Base-by-base conservation (phyloP, 2,888 invertebrate genomes). In the Elysia crispata region DNA sequence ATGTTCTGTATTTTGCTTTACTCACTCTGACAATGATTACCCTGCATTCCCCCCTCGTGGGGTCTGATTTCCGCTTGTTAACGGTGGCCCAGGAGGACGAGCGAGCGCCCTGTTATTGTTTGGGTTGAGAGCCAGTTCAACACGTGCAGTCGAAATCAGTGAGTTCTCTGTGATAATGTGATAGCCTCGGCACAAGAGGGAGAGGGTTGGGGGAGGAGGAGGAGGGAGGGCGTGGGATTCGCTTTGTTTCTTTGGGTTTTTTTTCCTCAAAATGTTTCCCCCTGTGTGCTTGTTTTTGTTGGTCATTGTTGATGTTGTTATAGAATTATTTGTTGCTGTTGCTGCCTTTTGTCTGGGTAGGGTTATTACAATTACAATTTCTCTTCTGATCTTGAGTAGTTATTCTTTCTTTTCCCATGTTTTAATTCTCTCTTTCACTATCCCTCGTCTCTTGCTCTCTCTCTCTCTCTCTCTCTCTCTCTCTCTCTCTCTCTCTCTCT, bases 381-480 rank as follows among this genome's bases (percentile, higher is more conserved):
- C 66, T 66, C 20, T 66, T 41, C 30, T 54, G 49, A 20, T 54
- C 28, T 69, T 30, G 20, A 28, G 3, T 54, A 23, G 11, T 33
- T n/a, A n/a, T 15, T 50, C 20, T 30, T 5, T 30, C 30, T n/a
- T 54, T n/a, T 49, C 23, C n/a, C 66, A 23, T 76, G 13, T 49
- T 20, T 23, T 25, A 6, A 20, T 49, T 3, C 30, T 28, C 6
- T 23, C 3, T 67, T 28, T 13, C 50, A 1, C 49, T 67, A 23
- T 23, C 54, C n/a, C 28, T 62, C 18, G 20, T 64, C 28, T 49
- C 13, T n/a, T 49, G 25, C 28, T 66, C 76, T 66, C 15, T 76
- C 66, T 33, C n/a, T 76, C 50, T 66, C 25, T 54, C 66, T 77
- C 8, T 77, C 28, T 50, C 15, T 33, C n/a, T 76, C 50, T 66